A percentile compares a stretch with the other conserved stretches of the same genome.
These are phyloP conservation scores for Drosophila fulvimacula DNA, from an alignment of 2,888 invertebrate genomes.

Conservation along the genomic window DNA sequence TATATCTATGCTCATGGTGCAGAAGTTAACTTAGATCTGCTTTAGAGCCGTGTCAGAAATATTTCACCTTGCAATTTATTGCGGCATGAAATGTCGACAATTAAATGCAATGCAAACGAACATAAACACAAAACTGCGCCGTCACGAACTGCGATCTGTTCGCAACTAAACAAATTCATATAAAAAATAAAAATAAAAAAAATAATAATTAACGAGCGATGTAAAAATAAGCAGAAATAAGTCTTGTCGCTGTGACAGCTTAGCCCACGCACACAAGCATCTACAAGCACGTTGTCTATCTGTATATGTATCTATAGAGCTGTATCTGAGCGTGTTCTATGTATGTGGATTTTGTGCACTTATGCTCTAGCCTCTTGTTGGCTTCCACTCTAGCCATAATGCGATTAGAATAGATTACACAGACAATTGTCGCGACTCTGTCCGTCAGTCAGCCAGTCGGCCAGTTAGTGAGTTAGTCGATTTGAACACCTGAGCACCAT, in stretches of 20 bases:
- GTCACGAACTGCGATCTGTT: slow-evolving; percentile 68
- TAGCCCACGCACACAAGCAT: slow-evolving; percentile 65
- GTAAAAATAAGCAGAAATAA: slow-evolving; percentile 80
- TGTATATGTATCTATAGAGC: not conserved
- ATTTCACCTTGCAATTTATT: slow-evolving; percentile 72
- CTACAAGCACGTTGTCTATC: slow-evolving; percentile 12
- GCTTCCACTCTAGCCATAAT: slow-evolving; percentile 62
- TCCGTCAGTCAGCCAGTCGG: slow-evolving; percentile 39
- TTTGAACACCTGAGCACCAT: slow-evolving; percentile 63
- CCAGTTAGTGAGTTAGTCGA: slow-evolving; percentile 6
- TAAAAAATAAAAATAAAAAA: slow-evolving; percentile 2
- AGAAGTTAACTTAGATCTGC: not conserved
- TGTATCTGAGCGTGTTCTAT: slow-evolving; percentile 10
- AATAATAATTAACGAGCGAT: slow-evolving; percentile 55
- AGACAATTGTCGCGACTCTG: slow-evolving; percentile 62
- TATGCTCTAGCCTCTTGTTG: slow-evolving; percentile 47
- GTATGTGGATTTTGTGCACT: slow-evolving; percentile 62
- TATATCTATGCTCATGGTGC: not conserved
- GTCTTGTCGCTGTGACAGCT: slow-evolving; percentile 79
- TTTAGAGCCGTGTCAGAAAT: slow-evolving; percentile 22
- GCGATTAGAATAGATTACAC: slow-evolving; percentile 81
- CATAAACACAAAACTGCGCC: slow-evolving; percentile 53
- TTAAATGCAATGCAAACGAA: slow-evolving; percentile 73
- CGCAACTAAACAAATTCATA: slow-evolving; percentile 11
- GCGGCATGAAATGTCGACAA: slow-evolving; percentile 74